phyloP scores from a whole-genome alignment of 2,888 invertebrate species.

The Thyatira batis region DNA sequence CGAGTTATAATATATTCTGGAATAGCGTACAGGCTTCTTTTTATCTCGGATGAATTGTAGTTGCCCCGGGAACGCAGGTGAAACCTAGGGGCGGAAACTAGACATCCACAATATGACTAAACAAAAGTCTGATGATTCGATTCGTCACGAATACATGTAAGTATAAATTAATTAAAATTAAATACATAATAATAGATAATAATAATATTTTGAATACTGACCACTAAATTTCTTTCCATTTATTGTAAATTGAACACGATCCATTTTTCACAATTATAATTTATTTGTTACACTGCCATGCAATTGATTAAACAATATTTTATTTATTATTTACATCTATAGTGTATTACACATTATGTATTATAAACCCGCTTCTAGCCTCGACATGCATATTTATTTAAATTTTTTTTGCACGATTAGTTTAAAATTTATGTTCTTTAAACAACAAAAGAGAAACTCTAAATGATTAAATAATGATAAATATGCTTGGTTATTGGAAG shows the following conservation, averaged over 20 bases:
- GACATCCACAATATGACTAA: too few relatives aligned
- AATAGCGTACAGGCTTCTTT: too few relatives aligned
- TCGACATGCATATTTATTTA: not conserved
- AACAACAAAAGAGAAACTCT: not conserved
- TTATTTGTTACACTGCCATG: slow-evolving; percentile 8
- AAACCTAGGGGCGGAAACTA: too few relatives aligned
- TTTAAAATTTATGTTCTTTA: not conserved
- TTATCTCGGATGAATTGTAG: too few relatives aligned
- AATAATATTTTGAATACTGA: slow-evolving; percentile 44
- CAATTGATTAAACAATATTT: not conserved
- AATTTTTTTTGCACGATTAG: not conserved
- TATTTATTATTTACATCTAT: not conserved
- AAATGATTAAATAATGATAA: not conserved
- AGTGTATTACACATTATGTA: not conserved
- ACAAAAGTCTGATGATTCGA: too few relatives aligned
- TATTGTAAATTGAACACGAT: slow-evolving; percentile 40
- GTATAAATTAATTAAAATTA: not conserved
- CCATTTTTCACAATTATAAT: slow-evolving; percentile 22
- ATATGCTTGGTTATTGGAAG: not conserved
- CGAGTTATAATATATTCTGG: too few relatives aligned
- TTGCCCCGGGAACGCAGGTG: too few relatives aligned
- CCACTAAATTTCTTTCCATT: slow-evolving; percentile 41
- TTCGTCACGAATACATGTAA: too few relatives aligned
- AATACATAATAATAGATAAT: not conserved
- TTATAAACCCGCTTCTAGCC: not conserved